Evolutionary conservation across 2,888 invertebrate species (phyloP).

Genomic region (Netelia melanura): DNA sequence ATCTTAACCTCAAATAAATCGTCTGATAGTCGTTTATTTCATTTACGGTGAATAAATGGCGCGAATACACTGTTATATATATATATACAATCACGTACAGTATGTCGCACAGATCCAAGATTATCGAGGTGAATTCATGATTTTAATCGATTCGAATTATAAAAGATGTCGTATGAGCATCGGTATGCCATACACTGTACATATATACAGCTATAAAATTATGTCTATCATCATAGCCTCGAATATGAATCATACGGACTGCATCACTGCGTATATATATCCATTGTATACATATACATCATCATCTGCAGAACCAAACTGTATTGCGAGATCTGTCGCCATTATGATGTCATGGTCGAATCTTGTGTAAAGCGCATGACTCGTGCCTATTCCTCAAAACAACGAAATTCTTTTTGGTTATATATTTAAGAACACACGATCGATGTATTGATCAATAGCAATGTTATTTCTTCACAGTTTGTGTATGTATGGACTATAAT

Average conservation of each 20-base stretch:
- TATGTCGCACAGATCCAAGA: slow-evolving; percentile 30
- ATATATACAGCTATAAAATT: slow-evolving; percentile 6
- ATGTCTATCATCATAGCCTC: slow-evolving; percentile 19
- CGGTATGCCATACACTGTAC: slow-evolving; percentile 10
- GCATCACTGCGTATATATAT: not conserved
- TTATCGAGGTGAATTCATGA: slow-evolving; percentile 46
- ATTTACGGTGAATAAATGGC: not conserved
- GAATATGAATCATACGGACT: slow-evolving; percentile 13
- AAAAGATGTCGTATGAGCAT: slow-evolving; percentile 47
- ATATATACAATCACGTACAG: not conserved
- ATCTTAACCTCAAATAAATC: no score
- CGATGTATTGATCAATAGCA: not conserved
- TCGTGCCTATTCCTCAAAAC: slow-evolving; percentile 12
- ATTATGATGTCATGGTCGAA: slow-evolving; percentile 39
- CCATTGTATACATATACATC: not conserved
- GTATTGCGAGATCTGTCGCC: slow-evolving; percentile 20
- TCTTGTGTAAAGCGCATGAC: slow-evolving; percentile 14
- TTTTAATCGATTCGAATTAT: slow-evolving; percentile 36
- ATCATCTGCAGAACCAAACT: not conserved
- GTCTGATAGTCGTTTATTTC: not conserved
- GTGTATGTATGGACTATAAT: no score
- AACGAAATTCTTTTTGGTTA: not conserved
- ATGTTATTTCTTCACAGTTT: no score
- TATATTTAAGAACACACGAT: not conserved
- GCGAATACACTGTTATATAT: not conserved